phyloP scores from a whole-genome alignment of 2,797 vertebrate species.

The Microctenopoma stevenorrisi region DNA sequence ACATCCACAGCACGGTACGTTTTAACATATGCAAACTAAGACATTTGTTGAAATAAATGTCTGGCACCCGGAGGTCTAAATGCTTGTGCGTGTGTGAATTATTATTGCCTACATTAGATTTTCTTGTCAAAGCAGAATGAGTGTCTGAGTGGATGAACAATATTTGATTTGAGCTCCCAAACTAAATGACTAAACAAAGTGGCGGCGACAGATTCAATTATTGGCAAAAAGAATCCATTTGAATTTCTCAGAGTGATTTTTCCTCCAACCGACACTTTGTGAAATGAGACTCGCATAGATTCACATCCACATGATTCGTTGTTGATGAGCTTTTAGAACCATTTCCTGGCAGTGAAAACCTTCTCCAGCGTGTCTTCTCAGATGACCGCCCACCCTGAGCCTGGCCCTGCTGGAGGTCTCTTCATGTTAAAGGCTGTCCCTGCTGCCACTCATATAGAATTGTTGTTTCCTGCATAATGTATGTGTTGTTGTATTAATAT shows the following conservation, averaged over 20 bases:
- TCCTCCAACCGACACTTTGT: constrained; percentile 41
- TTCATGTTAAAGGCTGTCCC: too few species aligned
- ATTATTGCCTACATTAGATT: not conserved
- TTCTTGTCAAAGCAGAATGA: not conserved
- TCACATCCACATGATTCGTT: not conserved
- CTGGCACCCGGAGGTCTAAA: not conserved
- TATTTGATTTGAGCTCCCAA: constrained; percentile 16
- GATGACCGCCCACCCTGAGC: too few species aligned
- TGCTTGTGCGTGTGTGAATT: not conserved
- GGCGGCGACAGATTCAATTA: constrained; percentile 26
- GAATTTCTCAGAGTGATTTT: constrained; percentile 15
- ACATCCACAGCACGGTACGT: too few species aligned
- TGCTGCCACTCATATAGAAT: too few species aligned
- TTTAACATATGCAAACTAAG: too few species aligned
- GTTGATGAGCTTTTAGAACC: constrained; percentile 13
- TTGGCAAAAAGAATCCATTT: constrained; percentile 6
- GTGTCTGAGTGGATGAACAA: not conserved
- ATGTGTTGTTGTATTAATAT: too few species aligned
- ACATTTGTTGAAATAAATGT: too few species aligned
- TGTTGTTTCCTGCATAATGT: too few species aligned
- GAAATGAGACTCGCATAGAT: constrained; percentile 17
- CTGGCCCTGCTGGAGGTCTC: too few species aligned
- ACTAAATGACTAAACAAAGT: constrained; percentile 37
- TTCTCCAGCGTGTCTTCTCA: too few species aligned
- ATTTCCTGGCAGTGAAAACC: not conserved